These are phyloP conservation scores for Physella acuta DNA, from an alignment of 1,140 invertebrate species.

Conservation along the genomic window DNA sequence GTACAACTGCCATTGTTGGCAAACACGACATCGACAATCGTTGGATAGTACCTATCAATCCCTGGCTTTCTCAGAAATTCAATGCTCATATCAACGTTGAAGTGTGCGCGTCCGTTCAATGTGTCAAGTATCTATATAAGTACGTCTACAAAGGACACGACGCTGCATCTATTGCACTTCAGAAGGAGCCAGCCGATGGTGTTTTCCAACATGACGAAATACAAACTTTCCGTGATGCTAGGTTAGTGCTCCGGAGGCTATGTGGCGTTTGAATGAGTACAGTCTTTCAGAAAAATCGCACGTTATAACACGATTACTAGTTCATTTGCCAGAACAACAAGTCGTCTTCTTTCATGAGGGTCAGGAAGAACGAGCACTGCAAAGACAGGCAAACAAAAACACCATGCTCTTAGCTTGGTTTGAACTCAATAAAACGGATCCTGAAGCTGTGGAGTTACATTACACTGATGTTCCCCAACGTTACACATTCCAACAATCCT, in stretches of 20 bases:
- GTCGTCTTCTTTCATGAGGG: not conserved
- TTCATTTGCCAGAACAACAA: too few relatives aligned
- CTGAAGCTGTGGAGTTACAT: conserved; percentile 1
- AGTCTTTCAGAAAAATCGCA: not conserved
- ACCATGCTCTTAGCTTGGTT: not conserved
- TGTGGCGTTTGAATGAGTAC: not conserved
- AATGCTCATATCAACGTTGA: not conserved
- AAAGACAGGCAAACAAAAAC: not conserved
- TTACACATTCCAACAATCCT: conserved; percentile 1
- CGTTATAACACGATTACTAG: not conserved
- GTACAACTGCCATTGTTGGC: not conserved
- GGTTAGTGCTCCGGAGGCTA: not conserved
- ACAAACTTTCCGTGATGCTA: not conserved
- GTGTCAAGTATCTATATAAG: not conserved
- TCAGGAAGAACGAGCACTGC: not conserved
- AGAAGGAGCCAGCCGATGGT: not conserved
- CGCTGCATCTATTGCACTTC: not conserved
- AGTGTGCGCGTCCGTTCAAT: not conserved
- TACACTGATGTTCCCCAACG: not conserved
- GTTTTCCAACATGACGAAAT: not conserved
- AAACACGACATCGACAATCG: not conserved
- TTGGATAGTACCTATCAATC: not conserved
- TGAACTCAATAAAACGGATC: not conserved
- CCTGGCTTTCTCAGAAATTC: conserved; percentile 1
- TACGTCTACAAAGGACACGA: not conserved